Percentiles rank a stretch among this genome's conserved stretches.
phyloP scores from a whole-genome alignment of 2,888 invertebrate species.

The Disparrhopalites patrizii region DNA sequence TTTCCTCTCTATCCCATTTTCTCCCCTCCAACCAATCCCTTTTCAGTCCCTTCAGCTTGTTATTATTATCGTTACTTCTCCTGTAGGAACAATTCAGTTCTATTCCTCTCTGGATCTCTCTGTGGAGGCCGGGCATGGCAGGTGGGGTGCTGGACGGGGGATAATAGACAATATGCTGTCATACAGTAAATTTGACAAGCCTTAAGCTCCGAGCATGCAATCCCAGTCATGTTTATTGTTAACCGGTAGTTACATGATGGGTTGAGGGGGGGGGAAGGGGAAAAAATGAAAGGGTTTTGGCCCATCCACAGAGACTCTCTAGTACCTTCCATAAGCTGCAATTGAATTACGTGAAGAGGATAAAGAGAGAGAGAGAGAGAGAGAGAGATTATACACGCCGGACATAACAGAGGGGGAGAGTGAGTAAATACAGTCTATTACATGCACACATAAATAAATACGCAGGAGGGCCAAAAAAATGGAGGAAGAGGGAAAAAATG shows the following conservation, averaged over 20 bases:
- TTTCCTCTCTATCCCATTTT: too few relatives aligned
- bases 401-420: neutral
- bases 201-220: neutral
- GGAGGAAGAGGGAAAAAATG: too few relatives aligned
- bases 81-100: too few relatives aligned
- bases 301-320: too few relatives aligned
- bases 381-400: neutral
- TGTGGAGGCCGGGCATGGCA: neutral
- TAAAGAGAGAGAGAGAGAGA: neutral
- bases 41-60: too few relatives aligned
- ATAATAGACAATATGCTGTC: constrained; percentile 3
- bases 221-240: constrained; percentile 5
- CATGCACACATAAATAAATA: too few relatives aligned
- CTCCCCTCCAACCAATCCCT: too few relatives aligned
- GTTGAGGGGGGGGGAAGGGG: too few relatives aligned
- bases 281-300: constrained; percentile 4
- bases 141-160: neutral
- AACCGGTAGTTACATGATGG: neutral
- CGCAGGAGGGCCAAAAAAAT: too few relatives aligned
- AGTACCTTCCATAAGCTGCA: too few relatives aligned
- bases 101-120: neutral
- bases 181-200: neutral
- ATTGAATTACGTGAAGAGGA: neutral
- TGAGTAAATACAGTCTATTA: too few relatives aligned
- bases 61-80: too few relatives aligned